phyloP scores from a whole-genome alignment of 2,888 invertebrate species.

The Agriopis leucophaearia region DNA sequence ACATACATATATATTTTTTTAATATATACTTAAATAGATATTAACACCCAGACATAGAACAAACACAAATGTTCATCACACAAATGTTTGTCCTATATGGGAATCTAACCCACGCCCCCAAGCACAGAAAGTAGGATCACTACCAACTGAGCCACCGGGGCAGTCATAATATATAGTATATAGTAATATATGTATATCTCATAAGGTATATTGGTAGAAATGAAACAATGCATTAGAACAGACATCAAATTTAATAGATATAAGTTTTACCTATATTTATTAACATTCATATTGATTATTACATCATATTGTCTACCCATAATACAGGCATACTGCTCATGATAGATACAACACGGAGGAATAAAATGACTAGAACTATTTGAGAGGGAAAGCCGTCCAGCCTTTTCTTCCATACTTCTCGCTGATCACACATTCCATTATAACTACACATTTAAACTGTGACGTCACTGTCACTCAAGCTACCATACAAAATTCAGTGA shows the following conservation, averaged over 20 bases:
- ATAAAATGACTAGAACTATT: conserved; percentile 83
- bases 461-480: not conserved
- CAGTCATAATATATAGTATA: no score
- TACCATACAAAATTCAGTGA: conserved; percentile 5
- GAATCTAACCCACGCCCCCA: no score
- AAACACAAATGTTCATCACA: no score
- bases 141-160: no score
- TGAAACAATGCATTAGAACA: conserved; percentile 77
- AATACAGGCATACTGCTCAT: conserved; percentile 77
- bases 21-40: no score
- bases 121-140: no score
- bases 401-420: conserved; percentile 31
- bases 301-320: conserved; percentile 82
- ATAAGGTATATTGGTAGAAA: no score
- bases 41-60: no score
- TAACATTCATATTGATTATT: conserved; percentile 84
- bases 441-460: conserved; percentile 13
- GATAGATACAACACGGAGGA: conserved; percentile 78
- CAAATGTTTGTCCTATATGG: no score
- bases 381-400: conserved; percentile 78
- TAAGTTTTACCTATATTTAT: conserved; percentile 83
- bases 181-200: no score
- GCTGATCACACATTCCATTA: not conserved
- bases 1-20: no score
- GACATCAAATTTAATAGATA: conserved; percentile 86